Conservation (phyloP, 2,113 vertebrate genomes). For the Aegypius monachus region DNA sequence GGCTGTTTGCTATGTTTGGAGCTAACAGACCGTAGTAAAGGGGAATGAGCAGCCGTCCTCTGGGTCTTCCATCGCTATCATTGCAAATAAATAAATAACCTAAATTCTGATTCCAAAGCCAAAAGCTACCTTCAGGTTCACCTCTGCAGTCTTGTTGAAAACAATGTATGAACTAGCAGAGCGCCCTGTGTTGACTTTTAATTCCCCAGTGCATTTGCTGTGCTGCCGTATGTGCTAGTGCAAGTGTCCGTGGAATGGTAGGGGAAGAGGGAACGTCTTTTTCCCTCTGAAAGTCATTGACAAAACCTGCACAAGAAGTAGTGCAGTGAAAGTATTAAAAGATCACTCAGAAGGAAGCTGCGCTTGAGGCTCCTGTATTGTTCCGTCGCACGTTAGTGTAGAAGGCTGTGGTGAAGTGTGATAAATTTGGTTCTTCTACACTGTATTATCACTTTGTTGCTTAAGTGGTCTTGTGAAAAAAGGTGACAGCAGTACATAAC, state of each 20-base stretch:
- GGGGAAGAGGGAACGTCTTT: background rate
- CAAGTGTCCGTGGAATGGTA: background rate
- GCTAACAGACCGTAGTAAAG: background rate
- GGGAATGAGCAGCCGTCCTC: constrained; percentile 27
- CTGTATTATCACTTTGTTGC: background rate
- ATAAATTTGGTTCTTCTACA: constrained; percentile 9
- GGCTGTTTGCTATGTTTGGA: background rate
- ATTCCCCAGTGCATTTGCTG: constrained; percentile 2
- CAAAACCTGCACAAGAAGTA: background rate
- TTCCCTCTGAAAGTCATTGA: background rate
- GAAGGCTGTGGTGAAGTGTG: constrained; percentile 3
- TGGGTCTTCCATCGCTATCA: constrained; percentile 34
- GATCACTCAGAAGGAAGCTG: background rate
- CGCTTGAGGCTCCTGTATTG: background rate
- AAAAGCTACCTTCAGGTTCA: constrained; percentile 50
- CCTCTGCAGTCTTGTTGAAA: constrained; percentile 51
- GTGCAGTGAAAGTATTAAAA: background rate
- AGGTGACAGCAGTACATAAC: background rate
- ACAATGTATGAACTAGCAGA: constrained; percentile 33
- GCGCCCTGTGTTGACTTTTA: background rate
- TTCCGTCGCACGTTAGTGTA: background rate
- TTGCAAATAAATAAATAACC: constrained; percentile 47
- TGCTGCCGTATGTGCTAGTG: background rate
- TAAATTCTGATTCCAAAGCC: background rate
- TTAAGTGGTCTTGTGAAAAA: constrained; percentile 9